Base-by-base conservation (phyloP, 2,888 invertebrate species). In the Oxytorus armatus region DNA sequence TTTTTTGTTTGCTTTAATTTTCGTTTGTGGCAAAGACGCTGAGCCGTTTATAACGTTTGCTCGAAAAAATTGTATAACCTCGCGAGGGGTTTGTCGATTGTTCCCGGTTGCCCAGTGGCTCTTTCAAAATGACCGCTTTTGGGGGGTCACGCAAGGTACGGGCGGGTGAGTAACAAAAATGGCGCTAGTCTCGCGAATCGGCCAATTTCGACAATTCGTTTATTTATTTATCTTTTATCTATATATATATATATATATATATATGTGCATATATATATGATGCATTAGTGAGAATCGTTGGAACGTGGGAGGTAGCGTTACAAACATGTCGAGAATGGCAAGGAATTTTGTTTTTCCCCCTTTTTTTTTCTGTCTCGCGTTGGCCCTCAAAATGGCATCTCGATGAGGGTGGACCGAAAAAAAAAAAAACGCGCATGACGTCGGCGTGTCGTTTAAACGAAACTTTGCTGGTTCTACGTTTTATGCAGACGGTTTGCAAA, bases 81-180 rank as follows among this genome's bases (percentile, higher is more conserved):
- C 74, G 36, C 69, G 51, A 73, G 85, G 63, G 61, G 82, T 73
- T 61, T 49, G 82, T 75, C 39, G 44, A 88, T 91, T 91, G 90
- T 91, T 76, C 89, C 86, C 85, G 88, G 82, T 81, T 68, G 86
- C 85, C 87, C 85, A 91, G 90, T 85, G 86, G 84, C 84, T 88
- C 84, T 79, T 77, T 79, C 86, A 88, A 90, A 90, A 89, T 86
- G 90, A 91, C 91, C 91, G 91, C 91, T 90, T 90, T 91, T 90
- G 88, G 82, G 47, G 84, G 85, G 88, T 82, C 70, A 84, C 89
- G 90, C 23, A 91, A 85, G 87, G 88, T 84, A 85, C 83, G 88
- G 85, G 89, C 90, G 91, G 90, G 86, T 83, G 66, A 79, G 25
- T 76, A 66, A 69, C 73, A n/a, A 59, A 70, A 44, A 65, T 61